Evolutionary conservation across 1,140 invertebrate species (phyloP), one percentile per base, ranked within the genome.

Genomic region (Pseudobourletiella spinata): DNA sequence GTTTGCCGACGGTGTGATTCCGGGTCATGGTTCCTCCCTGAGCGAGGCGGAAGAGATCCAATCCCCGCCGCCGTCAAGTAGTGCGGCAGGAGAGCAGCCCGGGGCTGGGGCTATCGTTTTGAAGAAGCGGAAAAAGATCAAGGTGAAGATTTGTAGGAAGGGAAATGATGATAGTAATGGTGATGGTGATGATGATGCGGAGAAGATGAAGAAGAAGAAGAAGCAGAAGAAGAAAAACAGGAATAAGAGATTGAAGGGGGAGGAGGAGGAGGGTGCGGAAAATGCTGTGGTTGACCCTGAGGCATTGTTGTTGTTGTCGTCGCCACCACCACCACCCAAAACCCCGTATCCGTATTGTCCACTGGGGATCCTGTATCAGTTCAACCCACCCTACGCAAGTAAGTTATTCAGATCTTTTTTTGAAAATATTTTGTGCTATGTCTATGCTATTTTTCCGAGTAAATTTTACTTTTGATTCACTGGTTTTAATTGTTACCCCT

Each of bases 21-120:
- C 83, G n/a, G 83, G 83, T 0, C 81, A 83, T 66, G 83, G 83
- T 0, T 83, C 82, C 1, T 83, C 81, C 64, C 79, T 81, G 0
- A 83, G 81, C 29, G 82, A 80, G 14, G 81, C 81, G 2, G 82
- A 84, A 68, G 82, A 84, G 55, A 77, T 83, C 70, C 77, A 79
- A 6, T 84, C 82, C 1, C 81, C 83, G 16, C 82, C 82, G n/a
- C 82, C 81, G 18, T 77, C 79, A 0, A 66, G 71, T 2, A n/a
- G n/a, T n/a, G n/a, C n/a, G n/a, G n/a, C n/a, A n/a, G n/a, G n/a
- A n/a, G n/a, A n/a, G 57, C 39, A 14, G 48, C 26, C 22, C 42
- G 52, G 28, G 39, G n/a, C 39, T 26, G 51, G 60, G 32, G 25
- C 32, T 28, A 30, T 30, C 35, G 42, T 8, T 44, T 32, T 62